Conservation (phyloP, 2,888 invertebrate species). For the Cremastinae sp. region DNA sequence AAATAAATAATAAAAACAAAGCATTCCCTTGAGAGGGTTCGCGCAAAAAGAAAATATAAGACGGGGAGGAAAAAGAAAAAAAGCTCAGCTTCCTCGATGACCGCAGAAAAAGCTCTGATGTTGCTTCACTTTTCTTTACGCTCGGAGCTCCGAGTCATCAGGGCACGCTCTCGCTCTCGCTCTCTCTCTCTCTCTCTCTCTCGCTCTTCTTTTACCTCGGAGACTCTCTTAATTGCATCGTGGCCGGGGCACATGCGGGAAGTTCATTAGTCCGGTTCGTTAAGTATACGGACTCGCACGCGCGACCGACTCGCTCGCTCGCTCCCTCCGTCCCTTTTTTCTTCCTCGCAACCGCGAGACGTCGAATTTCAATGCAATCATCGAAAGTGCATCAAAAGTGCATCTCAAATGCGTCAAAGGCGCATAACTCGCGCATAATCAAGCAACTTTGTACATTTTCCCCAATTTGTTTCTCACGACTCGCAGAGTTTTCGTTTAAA, state of each 20-base stretch:
- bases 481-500: too few species aligned
- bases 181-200: background rate
- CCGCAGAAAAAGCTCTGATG: conserved; percentile 36
- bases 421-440: background rate
- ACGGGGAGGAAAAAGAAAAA: conserved; percentile 1
- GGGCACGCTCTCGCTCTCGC: conserved; percentile 22
- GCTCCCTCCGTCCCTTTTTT: conserved; percentile 4
- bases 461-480: too few species aligned
- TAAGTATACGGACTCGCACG: conserved; percentile 52
- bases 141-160: conserved; percentile 36
- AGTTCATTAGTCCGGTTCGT: conserved; percentile 62
- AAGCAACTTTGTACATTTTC: background rate
- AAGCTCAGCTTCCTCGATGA: conserved; percentile 43
- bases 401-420: background rate
- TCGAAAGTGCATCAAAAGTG: conserved; percentile 38
- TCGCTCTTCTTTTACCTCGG: conserved; percentile 33
- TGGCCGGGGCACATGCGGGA: conserved; percentile 55
- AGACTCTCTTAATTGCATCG: conserved; percentile 59
- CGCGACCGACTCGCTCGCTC: conserved; percentile 17
- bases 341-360: conserved; percentile 7
- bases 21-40: background rate
- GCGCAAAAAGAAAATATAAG: conserved; percentile 3
- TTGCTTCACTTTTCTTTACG: conserved; percentile 21
- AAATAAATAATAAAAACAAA: conserved; percentile 46
- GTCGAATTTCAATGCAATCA: conserved; percentile 46